A percentile compares a stretch with the other conserved stretches of the same genome.
These are phyloP conservation scores for Anoplius nigerrimus DNA, from an alignment of 2,888 invertebrate species.

Conservation along the genomic window DNA sequence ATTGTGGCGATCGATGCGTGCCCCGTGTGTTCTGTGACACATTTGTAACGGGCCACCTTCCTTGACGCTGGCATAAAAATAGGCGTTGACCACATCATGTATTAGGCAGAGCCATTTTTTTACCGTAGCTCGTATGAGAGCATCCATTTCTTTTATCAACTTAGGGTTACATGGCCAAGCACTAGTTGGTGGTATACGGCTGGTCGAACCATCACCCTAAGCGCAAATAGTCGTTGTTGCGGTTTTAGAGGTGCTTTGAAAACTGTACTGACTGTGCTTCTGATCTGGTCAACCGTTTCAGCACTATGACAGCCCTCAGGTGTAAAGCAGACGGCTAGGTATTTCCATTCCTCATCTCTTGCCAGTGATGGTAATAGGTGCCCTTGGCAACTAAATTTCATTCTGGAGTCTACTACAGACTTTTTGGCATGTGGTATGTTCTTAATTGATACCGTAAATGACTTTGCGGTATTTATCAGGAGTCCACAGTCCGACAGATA, in stretches of 20 bases:
- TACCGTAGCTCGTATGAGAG: conserved; percentile 55
- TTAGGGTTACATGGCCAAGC: conserved; percentile 55
- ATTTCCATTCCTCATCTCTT: not conserved
- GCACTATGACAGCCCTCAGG: too few relatives aligned
- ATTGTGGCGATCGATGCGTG: conserved; percentile 42
- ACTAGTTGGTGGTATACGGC: conserved; percentile 65
- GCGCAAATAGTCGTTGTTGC: too few relatives aligned
- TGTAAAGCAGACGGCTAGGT: too few relatives aligned
- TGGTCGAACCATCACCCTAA: conserved; percentile 14
- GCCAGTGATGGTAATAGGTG: not conserved
- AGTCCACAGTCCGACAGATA: not conserved
- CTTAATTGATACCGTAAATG: too few relatives aligned
- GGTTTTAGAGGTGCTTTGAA: too few relatives aligned
- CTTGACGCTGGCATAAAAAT: conserved; percentile 57
- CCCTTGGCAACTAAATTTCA: not conserved
- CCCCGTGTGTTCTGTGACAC: conserved; percentile 63
- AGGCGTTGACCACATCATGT: conserved; percentile 59
- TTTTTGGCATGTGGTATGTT: too few relatives aligned
- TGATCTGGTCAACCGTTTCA: too few relatives aligned
- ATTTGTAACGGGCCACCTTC: conserved; percentile 60
- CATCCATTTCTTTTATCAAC: conserved; percentile 58
- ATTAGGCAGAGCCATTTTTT: conserved; percentile 64
- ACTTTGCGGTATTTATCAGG: too few relatives aligned
- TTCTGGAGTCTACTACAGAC: too few relatives aligned
- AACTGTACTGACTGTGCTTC: too few relatives aligned